phyloP scores from a whole-genome alignment of 53 echinoderm and acorn worm species.

The Holothuria scabra region DNA sequence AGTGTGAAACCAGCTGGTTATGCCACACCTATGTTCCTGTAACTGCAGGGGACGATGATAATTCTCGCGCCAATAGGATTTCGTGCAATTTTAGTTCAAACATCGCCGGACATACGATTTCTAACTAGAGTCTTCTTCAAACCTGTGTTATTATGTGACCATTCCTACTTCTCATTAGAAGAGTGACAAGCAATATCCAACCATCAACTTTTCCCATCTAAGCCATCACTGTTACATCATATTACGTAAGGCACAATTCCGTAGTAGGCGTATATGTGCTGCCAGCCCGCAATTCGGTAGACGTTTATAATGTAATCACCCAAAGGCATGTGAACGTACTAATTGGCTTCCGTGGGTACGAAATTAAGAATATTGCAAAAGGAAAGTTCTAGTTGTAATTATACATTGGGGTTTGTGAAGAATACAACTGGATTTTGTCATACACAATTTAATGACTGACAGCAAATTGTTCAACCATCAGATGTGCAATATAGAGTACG shows the following conservation, averaged over 20 bases:
- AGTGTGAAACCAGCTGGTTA: no score
- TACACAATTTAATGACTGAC: no score
- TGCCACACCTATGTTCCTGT: no score
- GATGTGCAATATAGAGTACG: no score
- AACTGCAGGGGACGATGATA: no score
- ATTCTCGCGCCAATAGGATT: no score
- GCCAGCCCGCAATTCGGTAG: neutral
- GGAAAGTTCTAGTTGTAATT: no score
- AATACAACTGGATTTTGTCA: no score
- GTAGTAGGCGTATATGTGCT: neutral
- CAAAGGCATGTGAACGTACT: neutral
- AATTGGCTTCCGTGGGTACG: constrained; percentile 22
- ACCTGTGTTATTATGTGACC: neutral
- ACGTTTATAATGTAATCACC: neutral
- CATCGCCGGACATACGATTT: no score
- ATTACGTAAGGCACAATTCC: constrained; percentile 32
- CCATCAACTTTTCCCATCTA: constrained; percentile 17
- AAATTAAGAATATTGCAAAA: neutral
- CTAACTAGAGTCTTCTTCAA: neutral
- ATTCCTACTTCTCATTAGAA: constrained; percentile 6
- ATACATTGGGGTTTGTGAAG: no score
- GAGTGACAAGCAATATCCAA: constrained; percentile 10
- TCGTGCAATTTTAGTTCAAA: no score
- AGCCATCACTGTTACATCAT: constrained; percentile 11
- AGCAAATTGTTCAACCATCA: no score